Conservation (phyloP, 2,113 vertebrate genomes). For the Eulemur macaco region DNA sequence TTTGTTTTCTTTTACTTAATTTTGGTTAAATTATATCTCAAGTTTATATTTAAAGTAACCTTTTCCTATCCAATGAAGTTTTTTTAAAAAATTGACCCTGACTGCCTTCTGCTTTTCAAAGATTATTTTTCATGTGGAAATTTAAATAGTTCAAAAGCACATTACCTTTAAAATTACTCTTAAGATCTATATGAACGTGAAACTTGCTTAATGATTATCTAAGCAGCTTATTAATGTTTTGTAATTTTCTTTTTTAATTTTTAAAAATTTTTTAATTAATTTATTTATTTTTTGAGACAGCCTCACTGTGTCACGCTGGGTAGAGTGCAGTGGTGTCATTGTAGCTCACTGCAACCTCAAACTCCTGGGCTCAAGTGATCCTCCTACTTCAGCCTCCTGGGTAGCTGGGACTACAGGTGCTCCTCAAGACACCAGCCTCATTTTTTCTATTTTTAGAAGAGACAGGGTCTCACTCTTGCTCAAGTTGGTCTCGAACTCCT, state of each 20-base stretch:
- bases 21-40: constrained; percentile 14
- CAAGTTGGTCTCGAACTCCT: too few relatives aligned
- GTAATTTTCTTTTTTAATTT: not conserved
- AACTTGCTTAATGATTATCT: not conserved
- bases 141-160: not conserved
- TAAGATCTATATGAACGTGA: not conserved
- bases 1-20: not conserved
- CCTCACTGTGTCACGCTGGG: too few relatives aligned
- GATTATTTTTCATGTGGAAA: not conserved
- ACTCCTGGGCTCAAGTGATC: too few relatives aligned
- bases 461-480: too few relatives aligned
- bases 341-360: too few relatives aligned
- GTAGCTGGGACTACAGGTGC: too few relatives aligned
- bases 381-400: too few relatives aligned
- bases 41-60: not conserved
- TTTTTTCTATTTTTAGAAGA: too few relatives aligned
- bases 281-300: not conserved
- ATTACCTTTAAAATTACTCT: constrained; percentile 1
- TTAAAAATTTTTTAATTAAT: not conserved
- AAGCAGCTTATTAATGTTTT: not conserved
- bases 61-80: constrained; percentile 6
- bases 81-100: not conserved
- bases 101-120: not conserved
- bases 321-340: too few relatives aligned
- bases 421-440: too few relatives aligned